A percentile compares a stretch with the other conserved stretches of the same genome.
Evolutionary conservation across 30 jellyfish, hydroid and myxozoan genomes (phyloP).

Genomic region (Kudoa iwatai): DNA sequence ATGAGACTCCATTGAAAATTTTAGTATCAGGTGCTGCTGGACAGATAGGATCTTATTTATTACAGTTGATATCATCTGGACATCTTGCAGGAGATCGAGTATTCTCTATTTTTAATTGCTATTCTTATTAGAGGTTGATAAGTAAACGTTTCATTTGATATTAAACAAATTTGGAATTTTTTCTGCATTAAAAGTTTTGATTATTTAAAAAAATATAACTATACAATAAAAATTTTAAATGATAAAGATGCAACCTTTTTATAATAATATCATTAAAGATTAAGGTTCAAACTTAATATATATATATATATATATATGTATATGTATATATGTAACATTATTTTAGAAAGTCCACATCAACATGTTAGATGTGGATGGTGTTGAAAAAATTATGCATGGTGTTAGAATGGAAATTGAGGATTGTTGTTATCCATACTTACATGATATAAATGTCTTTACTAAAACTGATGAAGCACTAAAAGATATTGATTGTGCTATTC

Average conservation of each 20-base stretch:
- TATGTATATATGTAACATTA: too few relatives aligned
- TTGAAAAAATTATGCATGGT: constrained; percentile 1
- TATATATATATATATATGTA: too few relatives aligned
- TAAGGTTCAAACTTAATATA: too few relatives aligned
- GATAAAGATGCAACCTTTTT: too few relatives aligned
- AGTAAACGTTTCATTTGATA: too few relatives aligned
- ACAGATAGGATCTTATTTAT: background rate
- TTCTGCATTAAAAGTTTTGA: too few relatives aligned
- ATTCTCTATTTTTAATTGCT: too few relatives aligned
- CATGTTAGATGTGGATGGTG: background rate
- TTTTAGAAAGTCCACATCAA: background rate
- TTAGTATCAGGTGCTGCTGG: background rate
- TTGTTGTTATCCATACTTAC: background rate
- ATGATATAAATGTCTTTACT: background rate
- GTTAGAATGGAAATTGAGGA: constrained; percentile 1
- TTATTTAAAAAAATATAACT: too few relatives aligned
- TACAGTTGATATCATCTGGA: background rate
- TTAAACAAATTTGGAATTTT: too few relatives aligned
- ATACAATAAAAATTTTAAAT: too few relatives aligned
- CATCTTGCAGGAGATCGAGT: background rate
- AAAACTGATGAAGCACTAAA: background rate
- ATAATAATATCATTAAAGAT: too few relatives aligned
- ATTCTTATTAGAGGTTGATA: too few relatives aligned
- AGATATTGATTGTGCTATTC: background rate
- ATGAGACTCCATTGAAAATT: background rate